A percentile compares a stretch with the other conserved stretches of the same genome.
phyloP scores from a whole-genome alignment of 2,888 invertebrate genomes.

The Dryadula phaetusa region DNA sequence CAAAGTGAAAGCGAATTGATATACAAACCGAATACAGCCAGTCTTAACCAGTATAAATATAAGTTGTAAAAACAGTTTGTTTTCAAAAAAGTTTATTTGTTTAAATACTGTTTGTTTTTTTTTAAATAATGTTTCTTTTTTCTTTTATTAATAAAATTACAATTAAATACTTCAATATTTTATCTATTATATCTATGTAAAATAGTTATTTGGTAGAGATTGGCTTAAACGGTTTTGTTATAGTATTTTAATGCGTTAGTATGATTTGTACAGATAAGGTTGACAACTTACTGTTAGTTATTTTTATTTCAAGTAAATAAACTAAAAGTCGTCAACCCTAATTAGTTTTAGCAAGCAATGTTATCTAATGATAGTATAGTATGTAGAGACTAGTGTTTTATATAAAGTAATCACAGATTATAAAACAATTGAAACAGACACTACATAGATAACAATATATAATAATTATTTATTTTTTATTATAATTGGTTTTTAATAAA shows the following conservation, averaged over 20 bases:
- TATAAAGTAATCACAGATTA: conserved; percentile 5
- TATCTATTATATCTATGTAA: no score
- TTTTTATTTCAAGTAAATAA: no score
- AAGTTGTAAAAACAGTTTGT: no score
- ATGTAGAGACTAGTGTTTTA: conserved; percentile 5
- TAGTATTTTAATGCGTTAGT: neutral
- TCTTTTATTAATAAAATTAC: neutral
- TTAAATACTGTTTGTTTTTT: no score
- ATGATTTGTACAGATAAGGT: neutral
- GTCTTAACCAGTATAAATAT: conserved; percentile 9
- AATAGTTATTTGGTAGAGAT: neutral
- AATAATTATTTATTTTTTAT: no score
- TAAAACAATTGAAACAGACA: neutral
- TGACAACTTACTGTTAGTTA: neutral
- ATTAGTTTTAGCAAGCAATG: conserved; percentile 10
- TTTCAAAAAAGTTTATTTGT: no score
- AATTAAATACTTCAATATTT: no score
- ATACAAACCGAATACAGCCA: conserved; percentile 29
- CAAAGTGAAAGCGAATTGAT: conserved; percentile 20
- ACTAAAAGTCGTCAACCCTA: conserved; percentile 20
- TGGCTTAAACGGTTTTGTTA: neutral
- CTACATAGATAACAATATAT: no score
- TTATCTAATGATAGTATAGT: conserved; percentile 11
- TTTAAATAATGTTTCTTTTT: neutral
- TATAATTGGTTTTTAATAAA: no score